A percentile compares a stretch with the other conserved stretches of the same genome.
Conservation (phyloP, 2,797 vertebrate species). For the Pelobates cultripes region DNA sequence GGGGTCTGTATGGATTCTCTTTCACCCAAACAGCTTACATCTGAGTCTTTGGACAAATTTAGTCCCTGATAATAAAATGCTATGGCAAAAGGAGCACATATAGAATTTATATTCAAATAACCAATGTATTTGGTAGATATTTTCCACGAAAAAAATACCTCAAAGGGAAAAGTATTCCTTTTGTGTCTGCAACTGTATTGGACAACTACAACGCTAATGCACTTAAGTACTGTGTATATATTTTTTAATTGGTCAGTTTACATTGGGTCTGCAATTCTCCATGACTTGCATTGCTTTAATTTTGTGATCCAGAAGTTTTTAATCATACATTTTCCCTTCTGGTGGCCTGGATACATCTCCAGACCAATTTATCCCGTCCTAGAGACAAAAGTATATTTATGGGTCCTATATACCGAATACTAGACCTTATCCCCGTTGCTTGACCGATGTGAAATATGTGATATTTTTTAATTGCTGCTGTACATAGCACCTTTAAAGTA, state of each 20-base stretch:
- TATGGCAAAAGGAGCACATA: slow-evolving; percentile 43
- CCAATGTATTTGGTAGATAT: slow-evolving; percentile 33
- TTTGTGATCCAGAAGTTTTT: slow-evolving; percentile 14
- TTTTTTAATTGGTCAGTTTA: slow-evolving; percentile 44
- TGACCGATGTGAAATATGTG: slow-evolving; percentile 46
- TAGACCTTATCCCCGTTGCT: slow-evolving; percentile 26
- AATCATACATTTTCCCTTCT: not conserved
- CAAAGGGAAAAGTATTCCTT: slow-evolving; percentile 34
- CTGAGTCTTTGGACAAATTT: slow-evolving; percentile 55
- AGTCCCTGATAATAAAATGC: slow-evolving; percentile 70
- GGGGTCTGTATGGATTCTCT: slow-evolving; percentile 76
- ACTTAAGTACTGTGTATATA: slow-evolving; percentile 55
- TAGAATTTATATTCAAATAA: slow-evolving; percentile 57
- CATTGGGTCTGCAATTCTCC: slow-evolving; percentile 48
- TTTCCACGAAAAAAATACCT: slow-evolving; percentile 51
- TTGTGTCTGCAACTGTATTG: slow-evolving; percentile 23
- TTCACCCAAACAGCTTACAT: slow-evolving; percentile 63
- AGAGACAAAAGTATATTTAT: slow-evolving; percentile 2
- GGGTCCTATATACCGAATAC: slow-evolving; percentile 20
- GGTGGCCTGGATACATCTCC: not conserved
- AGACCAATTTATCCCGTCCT: not conserved
- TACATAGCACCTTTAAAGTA: slow-evolving; percentile 73
- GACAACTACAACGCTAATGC: slow-evolving; percentile 40
- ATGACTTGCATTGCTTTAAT: slow-evolving; percentile 11
- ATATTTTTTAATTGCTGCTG: slow-evolving; percentile 68